phyloP scores from a whole-genome alignment of 2,888 invertebrate genomes.

The Leptinotarsa peninsularis region DNA sequence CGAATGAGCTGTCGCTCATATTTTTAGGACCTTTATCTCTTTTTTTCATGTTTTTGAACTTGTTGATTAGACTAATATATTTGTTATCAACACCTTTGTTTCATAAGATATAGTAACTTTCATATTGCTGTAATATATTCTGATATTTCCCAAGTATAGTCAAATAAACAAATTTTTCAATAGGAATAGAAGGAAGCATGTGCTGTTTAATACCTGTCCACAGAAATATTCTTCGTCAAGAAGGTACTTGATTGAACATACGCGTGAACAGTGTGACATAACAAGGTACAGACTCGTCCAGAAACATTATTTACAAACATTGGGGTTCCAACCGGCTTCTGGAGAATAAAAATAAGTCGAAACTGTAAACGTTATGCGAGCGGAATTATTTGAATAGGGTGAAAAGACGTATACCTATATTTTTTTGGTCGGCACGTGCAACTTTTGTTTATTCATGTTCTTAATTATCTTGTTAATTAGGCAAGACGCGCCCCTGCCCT shows the following conservation, averaged over 20 bases:
- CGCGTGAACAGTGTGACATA: constrained; percentile 31
- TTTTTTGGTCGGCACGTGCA: constrained; percentile 27
- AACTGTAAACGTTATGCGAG: constrained; percentile 11
- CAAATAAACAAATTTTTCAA: too few species aligned
- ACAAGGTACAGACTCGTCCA: constrained; percentile 35
- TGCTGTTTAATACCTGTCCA: constrained; percentile 3
- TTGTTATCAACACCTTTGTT: too few species aligned
- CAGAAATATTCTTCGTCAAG: neutral
- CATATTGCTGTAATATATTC: too few species aligned
- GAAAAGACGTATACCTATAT: constrained; percentile 12
- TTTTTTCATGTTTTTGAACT: too few species aligned
- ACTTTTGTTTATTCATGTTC: constrained; percentile 28
- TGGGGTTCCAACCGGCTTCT: constrained; percentile 23
- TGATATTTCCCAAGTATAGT: too few species aligned
- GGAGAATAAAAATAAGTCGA: constrained; percentile 43
- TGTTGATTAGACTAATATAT: too few species aligned
- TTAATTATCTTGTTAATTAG: constrained; percentile 31
- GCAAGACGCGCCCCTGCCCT: neutral
- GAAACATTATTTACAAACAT: constrained; percentile 43
- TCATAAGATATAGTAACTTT: too few species aligned
- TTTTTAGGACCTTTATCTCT: too few species aligned
- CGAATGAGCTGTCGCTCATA: too few species aligned
- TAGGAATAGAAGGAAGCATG: neutral
- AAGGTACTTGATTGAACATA: constrained; percentile 17
- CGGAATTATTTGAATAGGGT: constrained; percentile 29